phyloP scores from a whole-genome alignment of 2,113 vertebrate genomes.

The Mohoua ochrocephala region DNA sequence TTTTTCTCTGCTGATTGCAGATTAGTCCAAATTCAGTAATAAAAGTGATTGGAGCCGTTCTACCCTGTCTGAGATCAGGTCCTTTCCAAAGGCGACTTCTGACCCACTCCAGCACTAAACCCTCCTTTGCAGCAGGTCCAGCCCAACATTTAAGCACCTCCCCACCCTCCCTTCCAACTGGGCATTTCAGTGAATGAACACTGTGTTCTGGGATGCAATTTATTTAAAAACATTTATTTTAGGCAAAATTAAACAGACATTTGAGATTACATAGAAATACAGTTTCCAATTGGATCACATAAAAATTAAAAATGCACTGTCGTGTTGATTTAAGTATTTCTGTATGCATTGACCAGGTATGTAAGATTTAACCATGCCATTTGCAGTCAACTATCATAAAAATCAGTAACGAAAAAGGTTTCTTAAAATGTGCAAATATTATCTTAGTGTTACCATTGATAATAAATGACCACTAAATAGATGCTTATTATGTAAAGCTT shows the following conservation, averaged over 20 bases:
- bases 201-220: constrained; percentile 1
- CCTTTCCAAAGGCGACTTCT: neutral
- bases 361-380: constrained; percentile 63
- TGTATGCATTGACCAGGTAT: constrained; percentile 39
- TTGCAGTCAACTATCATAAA: constrained; percentile 67
- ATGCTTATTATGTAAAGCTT: constrained; percentile 76
- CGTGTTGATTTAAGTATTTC: constrained; percentile 47
- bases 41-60: neutral
- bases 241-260: constrained; percentile 73
- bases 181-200: constrained; percentile 10
- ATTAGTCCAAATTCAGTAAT: neutral
- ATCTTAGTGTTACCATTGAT: constrained; percentile 69
- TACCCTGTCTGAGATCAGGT: neutral
- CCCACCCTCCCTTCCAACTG: neutral
- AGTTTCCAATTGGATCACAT: constrained; percentile 53
- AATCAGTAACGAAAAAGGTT: constrained; percentile 63
- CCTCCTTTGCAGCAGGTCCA: neutral
- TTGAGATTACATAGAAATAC: constrained; percentile 79
- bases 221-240: constrained; percentile 80
- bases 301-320: constrained; percentile 68
- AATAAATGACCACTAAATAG: constrained; percentile 76
- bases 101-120: neutral
- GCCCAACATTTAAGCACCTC: neutral
- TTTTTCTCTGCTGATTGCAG: neutral
- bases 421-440: constrained; percentile 73